Base-by-base conservation (phyloP, 2,888 invertebrate genomes). In the Myathropa florea region DNA sequence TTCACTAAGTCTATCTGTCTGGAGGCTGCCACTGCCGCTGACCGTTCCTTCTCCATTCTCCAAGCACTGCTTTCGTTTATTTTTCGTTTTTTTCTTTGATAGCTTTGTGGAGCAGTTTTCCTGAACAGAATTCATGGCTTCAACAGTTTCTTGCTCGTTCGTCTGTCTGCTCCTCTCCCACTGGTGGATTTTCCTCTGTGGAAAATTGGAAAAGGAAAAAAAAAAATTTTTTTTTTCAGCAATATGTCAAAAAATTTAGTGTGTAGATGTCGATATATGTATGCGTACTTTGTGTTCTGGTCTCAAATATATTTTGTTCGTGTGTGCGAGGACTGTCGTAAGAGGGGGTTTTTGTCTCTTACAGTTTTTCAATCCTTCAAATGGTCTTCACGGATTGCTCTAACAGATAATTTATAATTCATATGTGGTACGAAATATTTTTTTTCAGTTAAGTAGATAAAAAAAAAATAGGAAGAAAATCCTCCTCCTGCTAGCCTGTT, bases 61-160 rank as follows among this genome's bases (percentile, higher is more conserved):
- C 23, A 71, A n/a, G 57, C 71, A 79, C 55, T 73, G 86, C 63
- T 86, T 86, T 79, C 86, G 68, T 86, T 86, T 86, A 83, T 86
- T 86, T 86, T 86, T 86, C 78, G 86, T 79, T 21, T 86, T 86
- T 78, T 86, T 86, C 83, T 86, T 86, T 73, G 83, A 79, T 61
- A 73, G 86, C 46, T 86, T 86, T 28, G 71, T 59, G 30, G 83
- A 86, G 75, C 86, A 75, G 71, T 79, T 83, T 28, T 78, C 75
- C 65, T 86, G 86, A 30, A 86, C 71, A 23, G 86, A 63, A 75
- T 83, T 86, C 86, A 86, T 86, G 28, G 23, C 65, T 71, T 86
- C 46, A 46, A 46, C 46, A n/a, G 46, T 46, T 46, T n/a, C 18
- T 46, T 7, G 39, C 39, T 18, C 36, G 10, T 36, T 4, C 18